Evolutionary conservation across 2,113 vertebrate species (phyloP), one percentile per base, ranked within the genome.

Genomic region (Antennarius striatus): DNA sequence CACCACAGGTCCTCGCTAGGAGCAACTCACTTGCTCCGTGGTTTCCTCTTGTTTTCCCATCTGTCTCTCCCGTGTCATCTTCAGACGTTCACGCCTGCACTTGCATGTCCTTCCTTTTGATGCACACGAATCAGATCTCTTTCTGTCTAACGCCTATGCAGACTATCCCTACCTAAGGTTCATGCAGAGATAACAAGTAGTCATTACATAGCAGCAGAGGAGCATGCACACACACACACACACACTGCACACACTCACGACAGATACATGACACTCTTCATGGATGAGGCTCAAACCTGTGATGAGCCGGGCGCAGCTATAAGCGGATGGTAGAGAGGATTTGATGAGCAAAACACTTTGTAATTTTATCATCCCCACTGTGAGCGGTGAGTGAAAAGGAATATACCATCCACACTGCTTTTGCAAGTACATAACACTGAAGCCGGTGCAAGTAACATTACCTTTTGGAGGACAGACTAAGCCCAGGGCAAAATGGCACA

Each of bases 291-390:
- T 67, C 61, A 42, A 36, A 60, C 68, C 49, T 22, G 22, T 36
- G 74, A 65, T 56, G 79, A 71, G 79, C 49, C 22, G 58, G 78
- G 71, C 6, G 64, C 5, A 42, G 71, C 75, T 56, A 53, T 70
- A 43, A 71, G 80, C n/a, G 42, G 69, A 50, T 15, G 68, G 54
- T 70, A 56, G 47, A 39, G 54, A 72, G 77, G 77, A 88, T 82
- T 81, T 84, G 88, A 87, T 80, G 83, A 86, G 81, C 69, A 79
- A 67, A 52, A 77, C 84, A 83, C 68, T 90, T 79, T 86, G 83
- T 84, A 84, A 83, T 80, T 64, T 83, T 79, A 75, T 86, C 83
- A 71, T 77, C 74, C 79, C 68, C 12, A 52, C 68, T 70, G 83
- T 60, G 75, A 74, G 71, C 57, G 32, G 57, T 10, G 10, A 82